Evolutionary conservation across 2,888 invertebrate genomes (phyloP), one percentile per base, ranked within the genome.

Genomic region (Bibio marci): DNA sequence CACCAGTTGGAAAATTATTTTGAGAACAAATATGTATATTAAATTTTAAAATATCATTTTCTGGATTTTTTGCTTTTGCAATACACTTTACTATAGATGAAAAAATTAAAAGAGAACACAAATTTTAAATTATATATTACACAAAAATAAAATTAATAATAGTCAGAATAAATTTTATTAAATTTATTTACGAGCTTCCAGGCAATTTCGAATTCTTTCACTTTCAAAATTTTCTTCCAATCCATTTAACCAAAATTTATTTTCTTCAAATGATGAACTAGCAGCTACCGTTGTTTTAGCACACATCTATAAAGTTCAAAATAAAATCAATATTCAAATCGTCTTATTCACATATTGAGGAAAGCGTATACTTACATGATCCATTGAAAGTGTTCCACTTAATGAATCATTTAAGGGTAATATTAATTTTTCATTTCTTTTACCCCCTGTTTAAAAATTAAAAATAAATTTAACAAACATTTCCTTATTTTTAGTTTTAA

Each of bases 1-100:
- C 95, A 4, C 94, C 94, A 4, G 97, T 97, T 11, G 98, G 98
- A 55, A 99, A 99, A 65, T 97, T 97, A 59, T 98, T 98, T 54
- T 77, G 77, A 0, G 90, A 90, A 55, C 80, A 82, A 49, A 90
- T 76, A 48, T 78, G 80, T 28, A 90, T 55, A 52, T 82, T 80
- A 78, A 80, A 82, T 13, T 67, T 59, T 10, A 73, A 54, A 43
- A 69, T 63, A 42, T 65, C 59, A 41, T 40, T 38, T 3, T 49
- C 38, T 3, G 45, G 41, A 5, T 50, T 51, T 38, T 50, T 53
- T 1, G 47, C 36, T 50, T 53, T 0, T 45, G 55, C 57, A 19
- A 58, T 42, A 6, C 48, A 49, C 37, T 56, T 57, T 6, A 59
- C 56, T 57, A 18, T 18, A 30, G 8, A 22, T 6, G n/a, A n/a